Base-by-base conservation (phyloP, 2,797 vertebrate genomes). In the Muscicapa striata region DNA sequence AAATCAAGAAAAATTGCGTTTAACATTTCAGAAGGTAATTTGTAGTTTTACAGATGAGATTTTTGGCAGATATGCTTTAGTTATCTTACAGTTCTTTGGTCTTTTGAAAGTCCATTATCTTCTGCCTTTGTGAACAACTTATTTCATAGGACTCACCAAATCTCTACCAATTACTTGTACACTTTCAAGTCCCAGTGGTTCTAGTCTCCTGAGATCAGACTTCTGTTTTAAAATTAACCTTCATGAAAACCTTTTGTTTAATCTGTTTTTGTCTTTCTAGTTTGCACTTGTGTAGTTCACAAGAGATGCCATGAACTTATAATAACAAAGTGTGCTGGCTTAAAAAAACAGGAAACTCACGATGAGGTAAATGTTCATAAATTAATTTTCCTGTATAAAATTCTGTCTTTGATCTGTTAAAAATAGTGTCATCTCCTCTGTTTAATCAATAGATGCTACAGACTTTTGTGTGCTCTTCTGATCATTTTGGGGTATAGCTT, bases 301-400 rank as follows among this genome's bases (percentile, higher is more conserved):
- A 99, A 99, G 97, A 98, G 99, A 97, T 99, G 99, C 95, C 99
- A 99, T 74, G 99, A 99, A 97, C 99, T 99, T 97, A 99, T 99
- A 95, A 99, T 99, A 97, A 99, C 99, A 13, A 99, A 99, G 95
- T 99, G 99, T 83, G 99, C 99, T 46, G 99, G 99, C 52, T 98
- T 99, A 97, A 99, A 99, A 98, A 99, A 99, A 95, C 99, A 99
- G 98, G 99, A 99, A 98, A 98, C 98, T 64, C 98, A 98, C 0
- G 99, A 99, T 85, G 99, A 99, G 99, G 99, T 99, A 98, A 98
- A 96, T 96, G 90, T 97, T 96, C 95, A 90, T 63, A 78, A 74
- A 76, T 52, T 22, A 58, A 43, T 79, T 90, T 69, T 84, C 90
- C 69, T 74, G 64, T 73, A 74, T 95, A 75, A 89, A 88, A 82